Evolutionary conservation across 2,888 invertebrate species (phyloP).

Genomic region (Linyphia triangularis): DNA sequence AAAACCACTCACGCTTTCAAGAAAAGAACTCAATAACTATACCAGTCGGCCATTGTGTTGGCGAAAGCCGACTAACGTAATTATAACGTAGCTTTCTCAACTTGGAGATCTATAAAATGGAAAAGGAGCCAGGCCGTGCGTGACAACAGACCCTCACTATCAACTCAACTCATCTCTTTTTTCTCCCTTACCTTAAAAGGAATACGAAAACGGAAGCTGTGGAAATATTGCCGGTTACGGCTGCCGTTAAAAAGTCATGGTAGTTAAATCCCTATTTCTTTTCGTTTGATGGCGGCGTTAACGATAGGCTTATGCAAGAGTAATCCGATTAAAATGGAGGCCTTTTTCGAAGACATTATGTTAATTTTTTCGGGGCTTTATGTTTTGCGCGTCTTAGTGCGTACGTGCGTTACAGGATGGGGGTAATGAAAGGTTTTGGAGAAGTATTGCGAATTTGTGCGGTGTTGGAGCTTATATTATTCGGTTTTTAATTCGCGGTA

Average conservation of each 20-base stretch:
- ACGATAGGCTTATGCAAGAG: conserved; percentile 21
- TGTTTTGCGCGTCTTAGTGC: not conserved
- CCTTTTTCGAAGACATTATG: conserved; percentile 27
- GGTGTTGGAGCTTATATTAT: no score
- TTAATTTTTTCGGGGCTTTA: conserved; percentile 18
- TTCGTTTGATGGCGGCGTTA: conserved; percentile 38
- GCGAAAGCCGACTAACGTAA: not conserved
- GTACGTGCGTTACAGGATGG: not conserved
- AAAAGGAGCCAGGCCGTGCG: not conserved
- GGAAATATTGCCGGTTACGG: conserved; percentile 30
- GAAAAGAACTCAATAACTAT: not conserved
- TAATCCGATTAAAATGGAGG: conserved; percentile 41
- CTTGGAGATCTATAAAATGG: not conserved
- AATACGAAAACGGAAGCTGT: conserved; percentile 32
- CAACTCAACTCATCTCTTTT: conserved; percentile 18
- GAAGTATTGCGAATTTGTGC: no score
- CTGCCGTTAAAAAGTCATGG: conserved; percentile 58
- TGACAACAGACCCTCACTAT: conserved; percentile 29
- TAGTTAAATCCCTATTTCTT: conserved; percentile 11
- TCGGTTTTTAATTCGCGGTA: no score
- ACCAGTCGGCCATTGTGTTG: not conserved
- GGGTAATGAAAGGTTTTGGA: not conserved
- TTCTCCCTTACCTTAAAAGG: conserved; percentile 20
- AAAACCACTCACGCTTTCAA: not conserved
- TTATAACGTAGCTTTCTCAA: not conserved